phyloP scores from a whole-genome alignment of 2,888 invertebrate species.

The Cephus spinipes region DNA sequence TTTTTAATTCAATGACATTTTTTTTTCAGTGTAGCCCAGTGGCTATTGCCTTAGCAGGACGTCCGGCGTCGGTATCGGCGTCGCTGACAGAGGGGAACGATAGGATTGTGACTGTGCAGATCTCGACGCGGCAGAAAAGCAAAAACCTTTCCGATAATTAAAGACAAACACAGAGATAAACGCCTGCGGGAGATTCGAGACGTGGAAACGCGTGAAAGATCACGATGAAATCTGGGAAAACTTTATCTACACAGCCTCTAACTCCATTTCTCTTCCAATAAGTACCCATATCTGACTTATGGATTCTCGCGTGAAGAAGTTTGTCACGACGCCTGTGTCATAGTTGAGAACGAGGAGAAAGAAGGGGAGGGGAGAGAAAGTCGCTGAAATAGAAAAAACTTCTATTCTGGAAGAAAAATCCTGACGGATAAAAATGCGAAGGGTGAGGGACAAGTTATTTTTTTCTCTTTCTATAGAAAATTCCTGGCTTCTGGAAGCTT shows the following conservation, averaged over 20 bases:
- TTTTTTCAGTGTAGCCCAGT: too few species aligned
- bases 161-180: conserved; percentile 21
- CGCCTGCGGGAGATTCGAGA: neutral
- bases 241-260: conserved; percentile 14
- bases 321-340: neutral
- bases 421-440: neutral
- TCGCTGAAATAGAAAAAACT: neutral
- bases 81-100: neutral
- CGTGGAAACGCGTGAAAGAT: neutral
- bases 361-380: neutral
- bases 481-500: neutral
- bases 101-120: neutral
- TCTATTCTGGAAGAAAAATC: neutral
- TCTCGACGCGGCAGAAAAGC: conserved; percentile 1
- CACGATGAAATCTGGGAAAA: conserved; percentile 6
- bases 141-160: conserved; percentile 22
- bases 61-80: neutral
- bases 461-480: neutral
- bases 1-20: too few species aligned
- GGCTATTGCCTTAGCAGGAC: neutral
- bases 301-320: neutral
- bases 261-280: conserved; percentile 1
- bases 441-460: neutral
- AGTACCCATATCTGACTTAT: neutral
- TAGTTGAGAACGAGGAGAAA: neutral